Conservation (phyloP, 2,113 vertebrate species). For the Pao palembangensis region DNA sequence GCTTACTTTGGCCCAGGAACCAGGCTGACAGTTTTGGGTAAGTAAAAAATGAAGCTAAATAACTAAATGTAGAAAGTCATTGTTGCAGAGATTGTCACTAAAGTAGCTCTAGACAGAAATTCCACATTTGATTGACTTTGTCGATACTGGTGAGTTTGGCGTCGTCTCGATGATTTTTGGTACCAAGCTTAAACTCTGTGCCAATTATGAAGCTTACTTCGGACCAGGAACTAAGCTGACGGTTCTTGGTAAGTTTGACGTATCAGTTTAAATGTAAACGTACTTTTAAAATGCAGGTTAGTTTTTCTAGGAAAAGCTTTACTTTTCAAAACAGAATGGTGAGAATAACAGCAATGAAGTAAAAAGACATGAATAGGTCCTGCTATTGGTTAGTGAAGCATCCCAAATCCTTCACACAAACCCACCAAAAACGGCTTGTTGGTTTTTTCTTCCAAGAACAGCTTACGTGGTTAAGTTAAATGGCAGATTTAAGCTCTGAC, state of each 20-base stretch:
- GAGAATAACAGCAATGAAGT: no score
- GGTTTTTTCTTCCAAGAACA: no score
- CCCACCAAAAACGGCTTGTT: no score
- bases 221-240: constrained; percentile 49
- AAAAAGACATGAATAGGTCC: no score
- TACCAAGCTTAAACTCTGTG: constrained; percentile 27
- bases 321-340: no score
- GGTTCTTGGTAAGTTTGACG: constrained; percentile 56
- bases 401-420: no score
- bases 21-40: constrained; percentile 61
- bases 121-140: neutral
- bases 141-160: neutral
- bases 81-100: no score
- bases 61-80: no score
- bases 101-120: no score
- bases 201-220: constrained; percentile 40
- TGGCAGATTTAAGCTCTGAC: neutral
- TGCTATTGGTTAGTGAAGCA: no score
- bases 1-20: constrained; percentile 52
- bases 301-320: no score
- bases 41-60: constrained; percentile 27
- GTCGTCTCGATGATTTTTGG: constrained; percentile 22
- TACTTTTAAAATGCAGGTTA: no score
- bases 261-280: neutral
- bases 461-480: neutral